Conservation (phyloP, 2,113 vertebrate genomes). For the Galemys pyrenaicus region DNA sequence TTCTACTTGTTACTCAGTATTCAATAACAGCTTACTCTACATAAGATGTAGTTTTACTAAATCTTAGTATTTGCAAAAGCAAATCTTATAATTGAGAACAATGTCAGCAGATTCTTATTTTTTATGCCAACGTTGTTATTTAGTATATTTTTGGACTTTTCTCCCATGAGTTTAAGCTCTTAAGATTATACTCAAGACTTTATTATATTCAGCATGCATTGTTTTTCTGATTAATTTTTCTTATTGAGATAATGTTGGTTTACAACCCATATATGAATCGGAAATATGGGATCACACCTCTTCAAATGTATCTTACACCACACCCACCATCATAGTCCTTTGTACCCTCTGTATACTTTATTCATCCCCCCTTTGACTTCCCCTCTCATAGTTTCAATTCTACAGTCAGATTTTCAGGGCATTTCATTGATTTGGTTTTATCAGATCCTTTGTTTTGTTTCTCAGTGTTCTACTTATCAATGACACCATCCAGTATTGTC, state of each 20-base stretch:
- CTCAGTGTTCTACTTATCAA: no score
- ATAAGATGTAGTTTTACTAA: not conserved
- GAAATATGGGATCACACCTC: not conserved
- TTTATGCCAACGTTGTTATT: not conserved
- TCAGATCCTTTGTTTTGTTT: no score
- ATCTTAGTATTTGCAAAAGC: not conserved
- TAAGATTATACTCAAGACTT: not conserved
- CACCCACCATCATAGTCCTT: no score
- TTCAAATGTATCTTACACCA: no score
- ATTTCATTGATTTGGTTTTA: no score
- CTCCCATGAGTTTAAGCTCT: not conserved
- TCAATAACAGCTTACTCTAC: not conserved
- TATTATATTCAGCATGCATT: not conserved
- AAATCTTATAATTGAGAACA: not conserved
- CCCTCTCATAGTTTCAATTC: no score
- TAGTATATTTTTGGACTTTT: not conserved
- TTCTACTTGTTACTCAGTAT: not conserved
- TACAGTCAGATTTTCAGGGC: no score
- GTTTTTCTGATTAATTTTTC: not conserved
- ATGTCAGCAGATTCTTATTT: not conserved
- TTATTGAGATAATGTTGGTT: no score
- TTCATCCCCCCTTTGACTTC: no score
- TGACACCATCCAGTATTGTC: no score
- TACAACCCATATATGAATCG: not conserved
- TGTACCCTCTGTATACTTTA: no score